Evolutionary conservation across 2,888 invertebrate species (phyloP).

Genomic region (Leucania comma): DNA sequence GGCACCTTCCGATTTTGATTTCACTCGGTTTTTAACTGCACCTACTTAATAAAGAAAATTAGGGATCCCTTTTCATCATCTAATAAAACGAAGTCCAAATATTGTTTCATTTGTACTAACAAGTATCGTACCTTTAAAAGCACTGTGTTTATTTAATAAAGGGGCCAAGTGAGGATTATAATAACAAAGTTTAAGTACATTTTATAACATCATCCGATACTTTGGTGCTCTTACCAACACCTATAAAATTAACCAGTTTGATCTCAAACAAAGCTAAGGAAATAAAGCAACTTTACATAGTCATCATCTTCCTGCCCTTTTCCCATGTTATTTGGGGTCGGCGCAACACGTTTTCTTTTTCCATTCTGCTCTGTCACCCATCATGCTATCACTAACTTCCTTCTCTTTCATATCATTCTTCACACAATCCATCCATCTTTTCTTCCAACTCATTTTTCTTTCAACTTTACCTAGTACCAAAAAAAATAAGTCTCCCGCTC

Average conservation of each 20-base stretch:
- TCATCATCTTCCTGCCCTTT: no score
- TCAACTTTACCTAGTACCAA: no score
- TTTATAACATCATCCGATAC: not conserved
- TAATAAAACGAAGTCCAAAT: not conserved
- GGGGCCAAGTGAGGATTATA: not conserved
- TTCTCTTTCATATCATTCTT: no score
- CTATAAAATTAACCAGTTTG: no score
- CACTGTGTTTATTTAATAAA: conserved; percentile 39
- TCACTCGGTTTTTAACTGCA: not conserved
- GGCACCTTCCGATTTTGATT: no score
- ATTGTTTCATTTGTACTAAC: conserved; percentile 14
- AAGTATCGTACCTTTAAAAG: conserved; percentile 25
- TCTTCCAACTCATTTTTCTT: no score
- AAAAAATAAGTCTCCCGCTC: no score
- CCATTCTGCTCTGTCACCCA: no score
- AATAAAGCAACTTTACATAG: not conserved
- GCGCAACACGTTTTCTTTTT: no score
- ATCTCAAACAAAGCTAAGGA: not conserved
- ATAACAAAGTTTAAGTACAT: conserved; percentile 1
- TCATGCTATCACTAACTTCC: no score
- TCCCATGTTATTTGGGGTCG: no score
- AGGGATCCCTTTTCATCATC: not conserved
- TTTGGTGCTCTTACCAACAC: not conserved
- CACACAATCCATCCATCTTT: no score
- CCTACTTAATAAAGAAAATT: not conserved